Evolutionary conservation across 64 coral and sea anemone species (phyloP).

Genomic region (Trachythela sp.): DNA sequence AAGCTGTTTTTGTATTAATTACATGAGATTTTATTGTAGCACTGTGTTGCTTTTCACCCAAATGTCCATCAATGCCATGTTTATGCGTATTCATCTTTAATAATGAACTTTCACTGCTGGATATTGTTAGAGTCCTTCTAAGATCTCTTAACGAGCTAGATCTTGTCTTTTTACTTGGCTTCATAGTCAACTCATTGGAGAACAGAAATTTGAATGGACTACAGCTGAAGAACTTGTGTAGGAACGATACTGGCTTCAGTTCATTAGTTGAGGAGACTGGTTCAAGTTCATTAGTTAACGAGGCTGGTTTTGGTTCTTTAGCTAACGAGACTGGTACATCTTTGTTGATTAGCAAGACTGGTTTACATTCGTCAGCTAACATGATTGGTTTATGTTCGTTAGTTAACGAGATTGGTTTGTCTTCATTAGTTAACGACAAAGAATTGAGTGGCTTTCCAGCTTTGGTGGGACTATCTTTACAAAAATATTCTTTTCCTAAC

Average conservation of each 20-base stretch:
- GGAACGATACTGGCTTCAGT: not conserved
- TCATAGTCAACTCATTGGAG: not conserved
- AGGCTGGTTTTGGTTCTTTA: not conserved
- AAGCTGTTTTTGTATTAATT: not conserved
- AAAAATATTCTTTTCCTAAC: slow-evolving; percentile 69
- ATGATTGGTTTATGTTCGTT: not conserved
- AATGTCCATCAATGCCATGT: not conserved
- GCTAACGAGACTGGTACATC: not conserved
- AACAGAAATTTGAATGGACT: not conserved
- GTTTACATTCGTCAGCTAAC: not conserved
- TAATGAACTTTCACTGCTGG: not conserved
- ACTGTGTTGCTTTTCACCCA: not conserved
- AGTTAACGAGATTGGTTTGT: not conserved
- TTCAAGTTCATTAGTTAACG: not conserved
- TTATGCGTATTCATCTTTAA: too few species aligned
- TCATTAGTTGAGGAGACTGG: not conserved
- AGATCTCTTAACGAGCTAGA: not conserved
- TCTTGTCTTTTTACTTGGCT: not conserved
- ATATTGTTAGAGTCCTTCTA: not conserved
- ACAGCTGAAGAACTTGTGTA: not conserved
- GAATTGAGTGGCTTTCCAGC: not conserved
- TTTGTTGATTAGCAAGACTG: not conserved
- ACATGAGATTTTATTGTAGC: not conserved
- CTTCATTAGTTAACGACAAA: not conserved
- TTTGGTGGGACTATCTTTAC: slow-evolving; percentile 44